Base-by-base conservation (phyloP, 1,140 invertebrate species). In the Trichonephila clavata region DNA sequence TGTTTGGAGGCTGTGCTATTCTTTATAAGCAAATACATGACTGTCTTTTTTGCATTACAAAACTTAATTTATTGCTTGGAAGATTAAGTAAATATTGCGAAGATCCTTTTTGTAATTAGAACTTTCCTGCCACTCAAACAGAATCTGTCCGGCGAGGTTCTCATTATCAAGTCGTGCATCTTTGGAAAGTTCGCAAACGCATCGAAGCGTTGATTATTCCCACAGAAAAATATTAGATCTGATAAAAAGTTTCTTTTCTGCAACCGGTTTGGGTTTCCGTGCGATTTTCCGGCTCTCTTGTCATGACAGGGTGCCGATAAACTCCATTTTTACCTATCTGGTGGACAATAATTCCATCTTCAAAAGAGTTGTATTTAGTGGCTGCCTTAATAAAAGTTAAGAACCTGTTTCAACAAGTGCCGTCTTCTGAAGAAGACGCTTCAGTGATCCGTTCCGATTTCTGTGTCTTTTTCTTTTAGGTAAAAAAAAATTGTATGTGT, bases 341-440 rank as follows among this genome's bases (percentile, higher is more conserved):
- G n/a, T 83, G 39, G 50, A 83, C 81, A 83, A 83, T 83, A 83
- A 83, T 83, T 20, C 81, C 50, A 83, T 83, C 81, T 83, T 20
- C 39, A 83, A 83, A 50, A 83, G 13, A 8, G 43, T 20, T n/a
- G 81, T 24, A 83, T 83, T 83, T 83, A 83, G 81, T 50, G 39
- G 81, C 20, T 83, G 50, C 50, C 39, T 59, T 83, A 57, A 57
- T 83, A 83, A 83, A 83, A 43, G 50, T 18, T 3, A 83, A 83
- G 27, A 83, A 83, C 81, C 81, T 57, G 81, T 83, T 83, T 59
- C 81, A 57, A 59, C 24, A 7, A 27, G 7, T 32, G 27, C 68
- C 71, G 20, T 77, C 27, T 27, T 77, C 27, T 77, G 16, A 27
- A 24, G 27, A 77, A 77, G 71, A 77, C 27, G 71, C 71, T 77